Evolutionary conservation across 2,888 invertebrate genomes (phyloP).

Genomic region (Coenonympha arcania): DNA sequence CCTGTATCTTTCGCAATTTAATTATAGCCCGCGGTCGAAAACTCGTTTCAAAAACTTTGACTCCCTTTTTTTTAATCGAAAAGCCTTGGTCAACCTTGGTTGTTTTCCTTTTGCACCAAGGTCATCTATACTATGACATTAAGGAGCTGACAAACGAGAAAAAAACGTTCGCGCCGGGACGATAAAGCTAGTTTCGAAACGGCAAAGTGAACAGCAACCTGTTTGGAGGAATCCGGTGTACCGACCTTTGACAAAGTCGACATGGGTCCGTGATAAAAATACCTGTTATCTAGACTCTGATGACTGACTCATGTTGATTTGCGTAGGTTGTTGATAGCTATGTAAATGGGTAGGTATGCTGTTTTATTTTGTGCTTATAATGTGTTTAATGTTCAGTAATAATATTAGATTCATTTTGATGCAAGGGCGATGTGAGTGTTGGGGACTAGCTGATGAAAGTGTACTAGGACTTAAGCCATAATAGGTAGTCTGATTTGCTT

Average conservation of each 20-base stretch:
- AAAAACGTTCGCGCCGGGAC: not conserved
- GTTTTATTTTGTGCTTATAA: not conserved
- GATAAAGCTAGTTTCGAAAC: conserved; percentile 28
- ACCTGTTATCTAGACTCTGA: conserved; percentile 18
- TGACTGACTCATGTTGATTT: conserved; percentile 14
- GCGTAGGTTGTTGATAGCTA: not conserved
- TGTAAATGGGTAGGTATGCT: not conserved
- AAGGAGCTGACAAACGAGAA: conserved; percentile 25
- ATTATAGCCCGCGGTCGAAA: not conserved
- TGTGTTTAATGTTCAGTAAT: too few species aligned
- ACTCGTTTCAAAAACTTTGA: conserved; percentile 4
- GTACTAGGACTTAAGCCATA: too few species aligned
- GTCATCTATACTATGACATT: conserved; percentile 38
- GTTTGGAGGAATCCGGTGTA: conserved; percentile 36
- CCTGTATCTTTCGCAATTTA: too few species aligned
- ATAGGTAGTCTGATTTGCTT: too few species aligned
- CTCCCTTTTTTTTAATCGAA: conserved; percentile 7
- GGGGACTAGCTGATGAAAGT: too few species aligned
- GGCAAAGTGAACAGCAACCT: conserved; percentile 31
- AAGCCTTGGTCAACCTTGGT: conserved; percentile 22
- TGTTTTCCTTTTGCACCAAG: conserved; percentile 27
- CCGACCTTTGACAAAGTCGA: conserved; percentile 39
- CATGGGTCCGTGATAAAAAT: conserved; percentile 21
- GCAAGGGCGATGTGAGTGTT: too few species aligned
- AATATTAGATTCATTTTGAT: too few species aligned